A percentile compares a stretch with the other conserved stretches of the same genome.
These are phyloP conservation scores for Morbakka virulenta DNA, from an alignment of 30 jellyfish, hydroid and myxozoan species.

Conservation along the genomic window DNA sequence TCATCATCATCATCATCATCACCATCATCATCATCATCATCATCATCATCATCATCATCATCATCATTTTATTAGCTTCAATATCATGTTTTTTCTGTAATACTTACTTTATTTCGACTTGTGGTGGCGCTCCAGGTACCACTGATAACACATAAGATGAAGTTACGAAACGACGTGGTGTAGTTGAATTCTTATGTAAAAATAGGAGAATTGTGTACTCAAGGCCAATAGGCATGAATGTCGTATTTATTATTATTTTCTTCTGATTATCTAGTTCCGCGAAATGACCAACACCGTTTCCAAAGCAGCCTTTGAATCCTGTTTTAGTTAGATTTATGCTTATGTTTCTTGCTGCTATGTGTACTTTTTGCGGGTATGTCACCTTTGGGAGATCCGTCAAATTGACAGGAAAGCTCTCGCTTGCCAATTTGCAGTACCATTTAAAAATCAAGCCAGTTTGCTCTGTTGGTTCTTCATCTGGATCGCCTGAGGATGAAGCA, in stretches of 20 bases:
- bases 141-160: conserved; percentile 27
- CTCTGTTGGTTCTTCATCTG: conserved; percentile 50
- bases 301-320: conserved; percentile 66
- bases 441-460: conserved; percentile 25
- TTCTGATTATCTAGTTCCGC: conserved; percentile 5
- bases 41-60: too few species aligned
- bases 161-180: conserved; percentile 5
- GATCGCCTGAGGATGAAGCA: conserved; percentile 76
- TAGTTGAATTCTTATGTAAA: conserved; percentile 3
- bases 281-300: conserved; percentile 64
- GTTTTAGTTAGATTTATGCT: neutral
- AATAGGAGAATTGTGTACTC: conserved; percentile 21
- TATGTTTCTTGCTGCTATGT: neutral
- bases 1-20: too few species aligned
- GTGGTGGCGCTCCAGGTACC: conserved; percentile 75
- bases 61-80: too few species aligned
- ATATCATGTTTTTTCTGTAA: too few species aligned
- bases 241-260: conserved; percentile 7
- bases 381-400: neutral
- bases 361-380: conserved; percentile 8
- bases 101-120: conserved; percentile 39
- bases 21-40: too few species aligned
- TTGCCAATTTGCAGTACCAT: conserved; percentile 53
- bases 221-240: conserved; percentile 49
- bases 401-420: conserved; percentile 49